These are phyloP conservation scores for Lasioglossum villosulum DNA, from an alignment of 2,888 invertebrate species.

Conservation along the genomic window DNA sequence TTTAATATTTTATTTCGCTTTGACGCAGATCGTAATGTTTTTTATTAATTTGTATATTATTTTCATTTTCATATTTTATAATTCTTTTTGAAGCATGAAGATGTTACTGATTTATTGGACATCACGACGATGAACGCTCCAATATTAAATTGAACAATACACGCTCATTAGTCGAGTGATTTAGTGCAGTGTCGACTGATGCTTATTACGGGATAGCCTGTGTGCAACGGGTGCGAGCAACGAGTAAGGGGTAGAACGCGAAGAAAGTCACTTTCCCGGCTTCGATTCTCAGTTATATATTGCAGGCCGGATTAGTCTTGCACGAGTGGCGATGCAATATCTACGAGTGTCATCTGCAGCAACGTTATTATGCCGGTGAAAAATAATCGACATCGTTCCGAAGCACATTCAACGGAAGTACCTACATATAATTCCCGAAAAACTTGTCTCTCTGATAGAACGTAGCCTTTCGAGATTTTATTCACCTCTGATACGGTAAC, in stretches of 20 bases:
- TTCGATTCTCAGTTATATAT: constrained; percentile 2
- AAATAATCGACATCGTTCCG: background rate
- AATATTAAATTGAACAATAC: background rate
- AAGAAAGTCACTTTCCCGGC: background rate
- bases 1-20: too few species aligned
- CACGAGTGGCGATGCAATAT: constrained; percentile 12
- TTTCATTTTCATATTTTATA: background rate
- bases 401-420: background rate
- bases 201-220: background rate
- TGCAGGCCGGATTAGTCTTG: background rate
- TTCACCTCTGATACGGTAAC: background rate
- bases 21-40: too few species aligned
- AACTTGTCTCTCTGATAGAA: background rate
- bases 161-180: background rate
- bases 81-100: background rate
- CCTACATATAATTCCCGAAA: background rate
- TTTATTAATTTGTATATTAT: too few species aligned
- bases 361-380: background rate
- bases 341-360: constrained; percentile 1
- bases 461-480: background rate
- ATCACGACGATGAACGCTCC: background rate
- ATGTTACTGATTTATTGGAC: background rate
- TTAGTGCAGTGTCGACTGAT: background rate
- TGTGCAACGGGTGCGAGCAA: background rate
- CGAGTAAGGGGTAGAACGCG: background rate